These are phyloP conservation scores for Schrankia costaestrigalis DNA, from an alignment of 2,888 invertebrate genomes.

Conservation along the genomic window DNA sequence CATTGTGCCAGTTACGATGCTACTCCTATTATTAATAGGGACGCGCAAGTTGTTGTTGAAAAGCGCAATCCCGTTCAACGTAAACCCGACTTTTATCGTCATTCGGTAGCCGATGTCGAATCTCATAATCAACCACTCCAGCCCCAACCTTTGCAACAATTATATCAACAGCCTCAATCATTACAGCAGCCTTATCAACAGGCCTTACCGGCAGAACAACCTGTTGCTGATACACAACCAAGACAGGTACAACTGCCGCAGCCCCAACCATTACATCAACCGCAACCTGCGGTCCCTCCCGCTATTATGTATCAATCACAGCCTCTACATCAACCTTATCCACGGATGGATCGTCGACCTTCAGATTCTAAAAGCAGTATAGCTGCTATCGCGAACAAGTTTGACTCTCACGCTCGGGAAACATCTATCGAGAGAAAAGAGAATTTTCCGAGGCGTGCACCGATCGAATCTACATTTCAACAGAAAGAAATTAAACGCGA, in stretches of 20 bases:
- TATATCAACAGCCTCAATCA: constrained; percentile 9
- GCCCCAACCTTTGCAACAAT: constrained; percentile 1
- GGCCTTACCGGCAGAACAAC: too few species aligned
- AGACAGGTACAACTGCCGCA: constrained; percentile 11
- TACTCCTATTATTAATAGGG: constrained; percentile 41
- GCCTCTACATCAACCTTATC: constrained; percentile 26
- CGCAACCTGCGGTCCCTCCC: constrained; percentile 8
- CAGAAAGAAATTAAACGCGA: constrained; percentile 40
- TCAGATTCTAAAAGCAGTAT: constrained; percentile 61
- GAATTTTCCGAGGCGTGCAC: constrained; percentile 31
- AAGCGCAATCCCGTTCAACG: constrained; percentile 47
- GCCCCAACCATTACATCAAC: constrained; percentile 16
- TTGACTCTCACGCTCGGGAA: constrained; percentile 49
- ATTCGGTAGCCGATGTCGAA: constrained; percentile 60
- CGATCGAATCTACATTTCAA: constrained; percentile 24
- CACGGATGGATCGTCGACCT: constrained; percentile 47
- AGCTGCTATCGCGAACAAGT: constrained; percentile 67
- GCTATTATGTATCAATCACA: constrained; percentile 13
- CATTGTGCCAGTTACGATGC: constrained; percentile 52
- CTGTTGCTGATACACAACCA: too few species aligned
- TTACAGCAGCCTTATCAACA: constrained; percentile 2
- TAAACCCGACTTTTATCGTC: constrained; percentile 62
- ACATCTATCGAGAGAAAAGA: constrained; percentile 34
- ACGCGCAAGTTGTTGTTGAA: constrained; percentile 51
- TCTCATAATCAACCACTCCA: constrained; percentile 13